phyloP scores from a whole-genome alignment of 2,113 vertebrate genomes.

The Leptobrachium leishanense region DNA sequence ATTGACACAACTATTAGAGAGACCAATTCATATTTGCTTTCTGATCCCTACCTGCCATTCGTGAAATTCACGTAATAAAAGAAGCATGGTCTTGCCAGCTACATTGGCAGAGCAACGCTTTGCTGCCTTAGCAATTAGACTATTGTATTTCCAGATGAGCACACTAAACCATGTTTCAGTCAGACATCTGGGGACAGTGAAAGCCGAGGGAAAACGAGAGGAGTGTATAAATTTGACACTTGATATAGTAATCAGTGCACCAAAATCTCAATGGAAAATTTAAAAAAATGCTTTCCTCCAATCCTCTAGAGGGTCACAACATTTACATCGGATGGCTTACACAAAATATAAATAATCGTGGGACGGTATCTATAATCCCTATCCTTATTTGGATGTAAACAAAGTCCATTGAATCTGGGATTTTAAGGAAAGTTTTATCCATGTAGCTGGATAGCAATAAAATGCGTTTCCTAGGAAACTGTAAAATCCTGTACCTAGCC shows the following conservation, averaged over 20 bases:
- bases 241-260: constrained; percentile 57
- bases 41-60: constrained; percentile 37
- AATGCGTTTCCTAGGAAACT: constrained; percentile 97
- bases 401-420: constrained; percentile 77
- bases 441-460: constrained; percentile 90
- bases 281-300: constrained; percentile 60
- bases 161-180: constrained; percentile 55
- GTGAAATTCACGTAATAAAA: constrained; percentile 13
- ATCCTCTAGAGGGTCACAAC: constrained; percentile 69
- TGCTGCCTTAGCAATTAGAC: constrained; percentile 59
- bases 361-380: constrained; percentile 73
- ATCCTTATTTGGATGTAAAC: constrained; percentile 77
- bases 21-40: constrained; percentile 44
- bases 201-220: constrained; percentile 51
- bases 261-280: constrained; percentile 55
- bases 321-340: constrained; percentile 71
- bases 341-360: constrained; percentile 74
- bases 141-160: constrained; percentile 61
- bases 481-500: constrained; percentile 89
- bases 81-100: background rate
- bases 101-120: constrained; percentile 45
- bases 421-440: constrained; percentile 86
- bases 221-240: constrained; percentile 56
- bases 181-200: constrained; percentile 63
- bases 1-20: background rate